A percentile compares a stretch with the other conserved stretches of the same genome.
Conservation (phyloP, 2,113 vertebrate species). For the Riparia riparia region DNA sequence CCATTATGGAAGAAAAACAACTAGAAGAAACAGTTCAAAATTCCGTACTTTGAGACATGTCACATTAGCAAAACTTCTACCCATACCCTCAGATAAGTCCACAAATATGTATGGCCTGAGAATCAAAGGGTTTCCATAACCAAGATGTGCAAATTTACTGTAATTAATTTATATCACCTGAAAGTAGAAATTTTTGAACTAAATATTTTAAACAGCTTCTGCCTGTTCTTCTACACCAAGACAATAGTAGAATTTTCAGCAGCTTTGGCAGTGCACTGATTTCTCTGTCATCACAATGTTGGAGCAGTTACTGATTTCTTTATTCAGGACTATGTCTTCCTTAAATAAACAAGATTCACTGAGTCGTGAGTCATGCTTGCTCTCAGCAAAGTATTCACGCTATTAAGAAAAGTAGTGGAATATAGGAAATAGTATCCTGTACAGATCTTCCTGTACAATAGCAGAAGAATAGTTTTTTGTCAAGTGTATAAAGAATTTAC, state of each 20-base stretch:
- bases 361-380: not conserved
- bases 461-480: not conserved
- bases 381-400: not conserved
- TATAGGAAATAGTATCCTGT: not conserved
- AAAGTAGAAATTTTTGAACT: not conserved
- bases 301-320: not conserved
- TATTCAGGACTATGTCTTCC: not conserved
- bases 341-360: not conserved
- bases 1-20: not conserved
- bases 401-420: not conserved
- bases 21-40: not conserved
- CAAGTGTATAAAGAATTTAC: not conserved
- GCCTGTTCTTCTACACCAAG: not conserved
- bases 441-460: not conserved
- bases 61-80: not conserved
- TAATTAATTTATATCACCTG: not conserved
- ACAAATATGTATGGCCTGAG: not conserved
- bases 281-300: not conserved
- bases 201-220: not conserved
- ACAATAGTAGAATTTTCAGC: not conserved
- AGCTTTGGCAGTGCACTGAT: not conserved
- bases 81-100: not conserved
- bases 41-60: not conserved
- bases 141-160: not conserved
- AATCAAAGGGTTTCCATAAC: not conserved